phyloP scores from a whole-genome alignment of 2,113 vertebrate species.

The Genyomyrus donnyi region DNA sequence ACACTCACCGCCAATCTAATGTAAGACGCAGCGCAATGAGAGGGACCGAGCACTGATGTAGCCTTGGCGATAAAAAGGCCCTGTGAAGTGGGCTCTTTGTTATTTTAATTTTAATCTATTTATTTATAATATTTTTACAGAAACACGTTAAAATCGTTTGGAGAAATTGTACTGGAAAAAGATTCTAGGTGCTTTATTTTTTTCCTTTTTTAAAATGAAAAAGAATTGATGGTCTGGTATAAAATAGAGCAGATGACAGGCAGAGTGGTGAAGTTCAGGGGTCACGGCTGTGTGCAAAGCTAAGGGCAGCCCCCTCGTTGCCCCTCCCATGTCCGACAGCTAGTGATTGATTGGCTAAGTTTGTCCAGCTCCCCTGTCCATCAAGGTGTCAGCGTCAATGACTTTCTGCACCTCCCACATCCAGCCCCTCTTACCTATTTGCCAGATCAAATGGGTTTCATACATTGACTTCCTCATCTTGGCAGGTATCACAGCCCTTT shows the following conservation, averaged over 20 bases:
- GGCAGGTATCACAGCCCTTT: neutral
- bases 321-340: conserved; percentile 25
- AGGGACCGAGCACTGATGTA: conserved; percentile 13
- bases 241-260: neutral
- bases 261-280: neutral
- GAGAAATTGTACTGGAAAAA: neutral
- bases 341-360: conserved; percentile 68
- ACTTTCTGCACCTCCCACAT: conserved; percentile 37
- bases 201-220: neutral
- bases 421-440: neutral
- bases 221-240: neutral
- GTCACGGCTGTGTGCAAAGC: neutral
- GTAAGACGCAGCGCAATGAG: conserved; percentile 35
- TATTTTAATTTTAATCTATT: neutral
- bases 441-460: neutral
- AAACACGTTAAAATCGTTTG: neutral
- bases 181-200: neutral
- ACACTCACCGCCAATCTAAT: conserved; percentile 61
- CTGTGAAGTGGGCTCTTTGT: neutral
- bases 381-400: conserved; percentile 55
- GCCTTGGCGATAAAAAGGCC: neutral
- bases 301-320: neutral
- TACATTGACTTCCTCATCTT: neutral
- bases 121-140: neutral
- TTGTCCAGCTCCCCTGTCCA: conserved; percentile 52